phyloP scores from a whole-genome alignment of 2,113 vertebrate species.

The Oryzias woworae region DNA sequence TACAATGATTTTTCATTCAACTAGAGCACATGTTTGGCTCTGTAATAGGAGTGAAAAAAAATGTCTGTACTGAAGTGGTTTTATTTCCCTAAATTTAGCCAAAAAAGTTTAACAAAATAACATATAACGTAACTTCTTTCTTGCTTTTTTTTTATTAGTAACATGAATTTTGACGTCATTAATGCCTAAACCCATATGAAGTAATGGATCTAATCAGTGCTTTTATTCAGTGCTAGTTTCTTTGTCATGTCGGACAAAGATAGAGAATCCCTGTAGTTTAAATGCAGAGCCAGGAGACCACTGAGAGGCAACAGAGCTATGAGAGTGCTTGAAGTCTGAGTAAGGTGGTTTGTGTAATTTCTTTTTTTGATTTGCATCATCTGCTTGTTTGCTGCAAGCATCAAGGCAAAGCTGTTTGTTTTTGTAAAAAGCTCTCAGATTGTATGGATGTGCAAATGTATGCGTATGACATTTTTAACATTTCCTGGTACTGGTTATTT shows the following conservation, averaged over 20 bases:
- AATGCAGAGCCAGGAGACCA: conserved; percentile 48
- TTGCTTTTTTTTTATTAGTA: too few relatives aligned
- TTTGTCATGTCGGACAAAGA: conserved; percentile 40
- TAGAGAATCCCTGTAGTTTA: conserved; percentile 40
- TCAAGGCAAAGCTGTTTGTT: conserved; percentile 17
- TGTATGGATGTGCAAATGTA: neutral
- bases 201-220: conserved; percentile 39
- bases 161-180: neutral
- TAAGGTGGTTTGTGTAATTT: too few relatives aligned
- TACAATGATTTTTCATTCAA: too few relatives aligned
- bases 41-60: too few relatives aligned
- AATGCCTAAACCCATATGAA: conserved; percentile 38
- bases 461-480: too few relatives aligned
- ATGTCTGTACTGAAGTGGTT: neutral
- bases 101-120: too few relatives aligned
- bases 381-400: neutral
- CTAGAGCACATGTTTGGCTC: neutral
- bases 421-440: conserved; percentile 31
- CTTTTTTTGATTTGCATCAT: too few relatives aligned
- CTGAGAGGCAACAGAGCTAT: conserved; percentile 48
- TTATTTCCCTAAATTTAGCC: neutral
- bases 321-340: conserved; percentile 36
- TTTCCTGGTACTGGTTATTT: too few relatives aligned
- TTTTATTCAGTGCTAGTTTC: conserved; percentile 46
- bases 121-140: too few relatives aligned